Evolutionary conservation across 1,140 invertebrate species (phyloP).

Genomic region (Heliconius hewitsoni): DNA sequence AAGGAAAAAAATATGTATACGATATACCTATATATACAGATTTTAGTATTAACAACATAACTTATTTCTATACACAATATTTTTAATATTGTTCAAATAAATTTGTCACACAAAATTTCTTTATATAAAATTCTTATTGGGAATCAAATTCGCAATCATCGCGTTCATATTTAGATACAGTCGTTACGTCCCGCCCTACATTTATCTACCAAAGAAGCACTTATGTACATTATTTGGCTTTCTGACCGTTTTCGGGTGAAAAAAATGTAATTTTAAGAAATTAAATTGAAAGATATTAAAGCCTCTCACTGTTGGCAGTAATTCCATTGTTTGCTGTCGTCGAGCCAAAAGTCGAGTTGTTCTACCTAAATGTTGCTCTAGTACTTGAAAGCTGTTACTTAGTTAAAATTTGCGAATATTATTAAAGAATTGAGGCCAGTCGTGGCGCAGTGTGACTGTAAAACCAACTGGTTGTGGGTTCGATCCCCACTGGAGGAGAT

Average conservation of each 20-base stretch:
- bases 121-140: too few species aligned
- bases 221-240: neutral
- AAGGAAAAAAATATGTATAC: too few species aligned
- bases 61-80: too few species aligned
- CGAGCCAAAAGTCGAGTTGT: constrained; percentile 34
- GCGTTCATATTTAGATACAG: too few species aligned
- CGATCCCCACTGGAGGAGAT: too few species aligned
- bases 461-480: too few species aligned
- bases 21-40: too few species aligned
- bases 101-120: too few species aligned
- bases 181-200: neutral
- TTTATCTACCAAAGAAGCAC: constrained; percentile 7
- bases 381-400: constrained; percentile 30
- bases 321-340: constrained; percentile 35
- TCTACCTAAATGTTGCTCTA: constrained; percentile 29
- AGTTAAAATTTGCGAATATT: constrained; percentile 27
- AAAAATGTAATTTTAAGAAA: constrained; percentile 17
- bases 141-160: too few species aligned
- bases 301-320: constrained; percentile 30
- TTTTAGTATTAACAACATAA: too few species aligned
- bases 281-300: constrained; percentile 23
- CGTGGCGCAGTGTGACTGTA: too few species aligned
- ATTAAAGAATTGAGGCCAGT: constrained; percentile 17
- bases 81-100: too few species aligned
- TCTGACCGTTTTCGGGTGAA: neutral